Conservation (phyloP, 2,113 vertebrate species). For the Amazona guildingii region DNA sequence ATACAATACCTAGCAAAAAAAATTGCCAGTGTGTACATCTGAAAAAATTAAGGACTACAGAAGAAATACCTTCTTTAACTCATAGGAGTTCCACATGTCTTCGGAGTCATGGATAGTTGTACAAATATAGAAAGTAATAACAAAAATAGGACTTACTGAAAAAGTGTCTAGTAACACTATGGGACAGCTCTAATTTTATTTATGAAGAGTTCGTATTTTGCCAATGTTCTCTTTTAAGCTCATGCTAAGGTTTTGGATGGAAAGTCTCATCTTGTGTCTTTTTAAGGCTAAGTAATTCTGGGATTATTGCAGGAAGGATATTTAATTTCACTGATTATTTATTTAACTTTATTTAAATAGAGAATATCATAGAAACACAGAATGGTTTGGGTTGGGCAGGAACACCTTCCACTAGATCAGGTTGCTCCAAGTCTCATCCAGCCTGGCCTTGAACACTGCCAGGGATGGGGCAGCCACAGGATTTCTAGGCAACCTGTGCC, state of each 20-base stretch:
- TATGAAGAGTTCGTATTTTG: not conserved
- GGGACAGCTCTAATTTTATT: not conserved
- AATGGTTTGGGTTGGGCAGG: not conserved
- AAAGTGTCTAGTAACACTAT: not conserved
- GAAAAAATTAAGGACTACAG: not conserved
- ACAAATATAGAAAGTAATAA: not conserved
- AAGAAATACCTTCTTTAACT: not conserved
- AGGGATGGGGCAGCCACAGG: not conserved
- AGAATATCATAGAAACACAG: not conserved
- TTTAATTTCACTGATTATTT: not conserved
- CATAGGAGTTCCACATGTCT: not conserved
- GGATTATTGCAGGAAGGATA: not conserved
- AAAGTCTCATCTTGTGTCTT: not conserved
- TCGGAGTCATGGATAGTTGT: not conserved
- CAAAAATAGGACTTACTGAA: not conserved
- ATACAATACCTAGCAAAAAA: not conserved
- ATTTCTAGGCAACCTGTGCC: not conserved
- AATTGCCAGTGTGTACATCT: rapidly evolving
- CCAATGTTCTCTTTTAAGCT: not conserved
- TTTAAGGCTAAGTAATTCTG: not conserved
- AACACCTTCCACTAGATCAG: not conserved
- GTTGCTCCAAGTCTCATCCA: not conserved
- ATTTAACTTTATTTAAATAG: not conserved
- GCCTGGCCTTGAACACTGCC: not conserved
- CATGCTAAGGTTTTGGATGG: not conserved